Evolutionary conservation across 2,113 vertebrate genomes (phyloP).

Genomic region (human): GRCh38 chr11:79110001-79110500

Average conservation of each 20-base stretch:
- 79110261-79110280: background rate
- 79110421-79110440: background rate
- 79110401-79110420: background rate
- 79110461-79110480: background rate
- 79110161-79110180: background rate
- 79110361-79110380: fast-evolving
- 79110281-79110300: background rate
- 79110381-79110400: background rate
- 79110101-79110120: background rate
- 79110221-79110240: background rate
- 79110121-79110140: background rate
- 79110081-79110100: background rate
- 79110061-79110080: background rate
- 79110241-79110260: background rate
- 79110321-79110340: background rate
- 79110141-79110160: background rate
- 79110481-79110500: background rate
- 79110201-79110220: background rate
- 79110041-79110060: background rate
- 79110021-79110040: background rate
- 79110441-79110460: background rate
- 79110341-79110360: background rate
- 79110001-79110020: background rate
- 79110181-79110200: background rate
- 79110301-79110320: background rate